These are phyloP conservation scores for Barnardius zonarius DNA, from an alignment of 2,113 vertebrate genomes.

Conservation along the genomic window DNA sequence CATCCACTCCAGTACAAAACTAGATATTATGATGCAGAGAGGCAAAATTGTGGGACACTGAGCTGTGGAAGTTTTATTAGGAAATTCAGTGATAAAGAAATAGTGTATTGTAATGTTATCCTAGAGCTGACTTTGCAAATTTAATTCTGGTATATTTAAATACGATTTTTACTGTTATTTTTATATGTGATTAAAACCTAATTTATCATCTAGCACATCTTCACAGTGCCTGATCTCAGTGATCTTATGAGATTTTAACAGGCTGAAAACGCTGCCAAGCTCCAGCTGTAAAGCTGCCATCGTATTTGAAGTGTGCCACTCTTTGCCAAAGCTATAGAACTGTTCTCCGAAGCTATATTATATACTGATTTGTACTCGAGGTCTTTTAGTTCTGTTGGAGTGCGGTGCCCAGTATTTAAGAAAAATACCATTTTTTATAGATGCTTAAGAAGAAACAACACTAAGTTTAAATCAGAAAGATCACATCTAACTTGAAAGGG, in stretches of 20 bases:
- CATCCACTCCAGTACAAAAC: neutral
- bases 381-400: neutral
- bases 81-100: neutral
- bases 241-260: neutral
- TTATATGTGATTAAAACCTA: constrained; percentile 28
- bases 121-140: neutral
- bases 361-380: neutral
- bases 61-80: neutral
- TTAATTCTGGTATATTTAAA: neutral
- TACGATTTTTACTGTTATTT: neutral
- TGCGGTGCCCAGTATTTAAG: neutral
- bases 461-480: neutral
- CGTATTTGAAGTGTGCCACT: neutral
- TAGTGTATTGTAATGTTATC: neutral
- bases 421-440: neutral
- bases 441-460: neutral
- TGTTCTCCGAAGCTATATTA: neutral
- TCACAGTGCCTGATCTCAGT: neutral
- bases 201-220: constrained; percentile 32
- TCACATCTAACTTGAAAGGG: neutral
- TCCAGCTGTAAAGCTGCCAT: constrained; percentile 26
- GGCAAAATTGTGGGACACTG: neutral
- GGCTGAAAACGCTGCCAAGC: constrained; percentile 10
- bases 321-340: neutral
- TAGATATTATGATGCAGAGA: neutral